phyloP scores from a whole-genome alignment of 2,797 vertebrate genomes.

The Luscinia luscinia region DNA sequence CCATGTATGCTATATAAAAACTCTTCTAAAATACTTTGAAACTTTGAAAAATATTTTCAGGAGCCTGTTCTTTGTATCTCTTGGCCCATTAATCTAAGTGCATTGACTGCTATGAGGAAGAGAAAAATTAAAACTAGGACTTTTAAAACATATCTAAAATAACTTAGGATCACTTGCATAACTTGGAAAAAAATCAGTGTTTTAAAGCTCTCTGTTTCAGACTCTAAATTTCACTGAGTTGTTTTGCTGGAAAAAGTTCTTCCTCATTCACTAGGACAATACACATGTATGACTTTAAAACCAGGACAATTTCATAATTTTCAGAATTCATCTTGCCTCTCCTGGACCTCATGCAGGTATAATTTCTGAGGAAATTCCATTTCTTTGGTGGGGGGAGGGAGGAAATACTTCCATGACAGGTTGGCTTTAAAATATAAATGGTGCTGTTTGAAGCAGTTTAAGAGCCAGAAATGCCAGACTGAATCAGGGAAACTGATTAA shows the following conservation, averaged over 20 bases:
- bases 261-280: not conserved
- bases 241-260: not conserved
- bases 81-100: not conserved
- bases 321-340: not conserved
- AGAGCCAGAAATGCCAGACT: conserved; percentile 20
- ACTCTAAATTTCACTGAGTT: not conserved
- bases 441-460: conserved; percentile 35
- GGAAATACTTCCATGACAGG: conserved; percentile 52
- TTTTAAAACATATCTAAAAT: not conserved
- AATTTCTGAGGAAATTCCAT: conserved; percentile 43
- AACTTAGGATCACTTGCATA: not conserved
- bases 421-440: conserved; percentile 52
- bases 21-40: not conserved
- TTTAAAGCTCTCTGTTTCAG: not conserved
- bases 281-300: not conserved
- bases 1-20: not conserved
- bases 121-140: not conserved
- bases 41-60: not conserved
- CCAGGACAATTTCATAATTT: not conserved
- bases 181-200: not conserved
- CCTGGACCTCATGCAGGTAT: not conserved
- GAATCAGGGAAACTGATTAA: not conserved
- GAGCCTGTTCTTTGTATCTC: not conserved
- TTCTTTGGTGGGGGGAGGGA: not conserved
- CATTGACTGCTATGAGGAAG: not conserved